Evolutionary conservation across 2,888 invertebrate species (phyloP).

Genomic region (Entomobrya multifasciata): DNA sequence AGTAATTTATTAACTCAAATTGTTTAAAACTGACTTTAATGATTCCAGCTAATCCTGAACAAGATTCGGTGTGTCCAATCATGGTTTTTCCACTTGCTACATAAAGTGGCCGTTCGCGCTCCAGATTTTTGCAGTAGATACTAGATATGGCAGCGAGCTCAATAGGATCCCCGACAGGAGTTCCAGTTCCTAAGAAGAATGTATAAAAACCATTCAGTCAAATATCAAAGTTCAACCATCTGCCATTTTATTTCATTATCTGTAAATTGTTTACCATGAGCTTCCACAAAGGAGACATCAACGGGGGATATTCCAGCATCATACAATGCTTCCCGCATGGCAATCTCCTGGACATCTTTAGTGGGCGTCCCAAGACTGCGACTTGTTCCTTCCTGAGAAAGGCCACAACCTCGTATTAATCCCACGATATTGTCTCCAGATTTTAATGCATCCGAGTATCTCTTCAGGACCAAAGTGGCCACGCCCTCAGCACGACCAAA

Average conservation of each 20-base stretch:
- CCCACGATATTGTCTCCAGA: conserved; percentile 59
- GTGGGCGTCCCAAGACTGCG: conserved; percentile 72
- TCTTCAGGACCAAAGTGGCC: conserved; percentile 64
- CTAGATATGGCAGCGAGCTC: conserved; percentile 67
- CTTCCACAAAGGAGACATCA: conserved; percentile 95
- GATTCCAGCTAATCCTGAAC: conserved; percentile 57
- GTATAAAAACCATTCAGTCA: background rate
- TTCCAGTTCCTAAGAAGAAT: conserved; percentile 30
- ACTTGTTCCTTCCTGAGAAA: conserved; percentile 66
- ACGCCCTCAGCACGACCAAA: conserved; percentile 70
- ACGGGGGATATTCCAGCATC: conserved; percentile 89
- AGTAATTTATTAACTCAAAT: no score
- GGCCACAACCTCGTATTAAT: conserved; percentile 64
- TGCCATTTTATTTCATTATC: background rate
- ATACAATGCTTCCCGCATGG: conserved; percentile 62
- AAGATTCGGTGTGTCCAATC: conserved; percentile 68
- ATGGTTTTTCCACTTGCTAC: conserved; percentile 70
- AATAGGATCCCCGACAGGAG: conserved; percentile 70
- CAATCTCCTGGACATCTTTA: conserved; percentile 60
- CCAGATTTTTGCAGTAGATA: conserved; percentile 48
- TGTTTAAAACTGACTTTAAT: conserved; percentile 28
- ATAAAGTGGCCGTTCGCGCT: conserved; percentile 50
- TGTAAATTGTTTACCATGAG: conserved; percentile 35
- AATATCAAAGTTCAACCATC: background rate
- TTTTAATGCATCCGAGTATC: conserved; percentile 68